These are phyloP conservation scores for Kryphioiulus occultus DNA, from an alignment of 2,888 invertebrate species.

Conservation along the genomic window DNA sequence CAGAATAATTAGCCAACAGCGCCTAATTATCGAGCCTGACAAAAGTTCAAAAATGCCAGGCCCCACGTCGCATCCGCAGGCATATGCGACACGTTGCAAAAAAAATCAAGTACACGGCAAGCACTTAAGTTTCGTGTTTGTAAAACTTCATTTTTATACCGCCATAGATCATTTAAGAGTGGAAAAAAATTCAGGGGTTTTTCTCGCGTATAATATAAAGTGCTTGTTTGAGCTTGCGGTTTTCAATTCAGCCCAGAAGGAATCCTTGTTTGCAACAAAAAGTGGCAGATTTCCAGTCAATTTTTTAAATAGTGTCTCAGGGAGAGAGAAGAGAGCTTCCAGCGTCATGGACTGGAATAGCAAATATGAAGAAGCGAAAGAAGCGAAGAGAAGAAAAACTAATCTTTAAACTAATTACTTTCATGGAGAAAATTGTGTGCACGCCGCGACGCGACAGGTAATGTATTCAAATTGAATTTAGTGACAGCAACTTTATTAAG, in stretches of 20 bases:
- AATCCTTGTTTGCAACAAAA: neutral
- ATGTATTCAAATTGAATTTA: slow-evolving; percentile 23
- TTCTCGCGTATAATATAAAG: slow-evolving; percentile 15
- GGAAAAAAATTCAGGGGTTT: neutral
- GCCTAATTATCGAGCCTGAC: too few species aligned
- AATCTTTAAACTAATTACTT: slow-evolving; percentile 23
- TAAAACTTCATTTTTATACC: slow-evolving; percentile 12
- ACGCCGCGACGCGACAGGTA: slow-evolving; percentile 23
- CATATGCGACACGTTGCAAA: too few species aligned
- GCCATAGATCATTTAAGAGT: neutral
- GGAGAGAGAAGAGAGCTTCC: neutral
- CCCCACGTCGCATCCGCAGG: too few species aligned
- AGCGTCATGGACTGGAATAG: slow-evolving; percentile 2
- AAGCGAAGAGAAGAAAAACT: neutral
- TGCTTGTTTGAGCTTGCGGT: slow-evolving; percentile 23
- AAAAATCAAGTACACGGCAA: slow-evolving; percentile 1
- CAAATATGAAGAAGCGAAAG: slow-evolving; percentile 6
- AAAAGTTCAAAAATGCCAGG: too few species aligned
- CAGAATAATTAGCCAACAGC: too few species aligned
- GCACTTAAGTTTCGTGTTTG: neutral
- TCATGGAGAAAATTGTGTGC: slow-evolving; percentile 15
- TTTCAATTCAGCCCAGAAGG: slow-evolving; percentile 5
- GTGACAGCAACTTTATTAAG: slow-evolving; percentile 23
- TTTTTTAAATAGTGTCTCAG: neutral
- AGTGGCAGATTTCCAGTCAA: slow-evolving; percentile 23